phyloP scores from a whole-genome alignment of 1,140 invertebrate genomes.

The Drosophila simulans region DNA sequence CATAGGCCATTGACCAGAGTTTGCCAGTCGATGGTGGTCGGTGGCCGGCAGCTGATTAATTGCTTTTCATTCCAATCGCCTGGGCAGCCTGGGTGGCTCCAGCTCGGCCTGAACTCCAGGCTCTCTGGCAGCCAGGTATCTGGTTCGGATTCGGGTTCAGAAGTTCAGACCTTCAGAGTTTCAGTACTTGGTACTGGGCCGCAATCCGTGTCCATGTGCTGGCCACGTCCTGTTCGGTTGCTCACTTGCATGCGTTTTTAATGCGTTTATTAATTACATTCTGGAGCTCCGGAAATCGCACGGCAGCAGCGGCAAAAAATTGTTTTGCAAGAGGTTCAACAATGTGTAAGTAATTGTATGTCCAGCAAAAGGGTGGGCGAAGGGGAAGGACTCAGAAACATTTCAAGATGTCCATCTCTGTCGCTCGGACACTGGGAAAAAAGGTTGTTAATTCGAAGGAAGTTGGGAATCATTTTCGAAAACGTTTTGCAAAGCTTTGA shows the following conservation, averaged over 20 bases:
- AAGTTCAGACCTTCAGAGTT: not conserved
- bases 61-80: slow-evolving; percentile 60
- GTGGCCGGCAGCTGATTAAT: slow-evolving; percentile 67
- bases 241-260: slow-evolving; percentile 78
- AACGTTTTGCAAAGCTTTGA: no score
- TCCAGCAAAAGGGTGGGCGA: slow-evolving; percentile 4
- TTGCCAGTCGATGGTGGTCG: not conserved
- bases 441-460: not conserved
- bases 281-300: slow-evolving; percentile 52
- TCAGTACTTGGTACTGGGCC: no score
- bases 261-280: slow-evolving; percentile 83
- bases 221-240: slow-evolving; percentile 36
- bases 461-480: not conserved
- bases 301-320: slow-evolving; percentile 55
- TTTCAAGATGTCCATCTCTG: slow-evolving; percentile 49
- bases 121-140: not conserved
- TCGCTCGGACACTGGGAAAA: slow-evolving; percentile 11
- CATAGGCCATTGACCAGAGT: slow-evolving; percentile 80
- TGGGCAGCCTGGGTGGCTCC: slow-evolving; percentile 8
- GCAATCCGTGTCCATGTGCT: slow-evolving; percentile 23
- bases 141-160: not conserved
- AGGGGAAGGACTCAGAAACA: slow-evolving; percentile 23
- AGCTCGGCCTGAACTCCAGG: not conserved
- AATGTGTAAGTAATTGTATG: slow-evolving; percentile 73
- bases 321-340: slow-evolving; percentile 67